Base-by-base conservation (phyloP, 2,888 invertebrate species). In the Pristionchus arcanus region DNA sequence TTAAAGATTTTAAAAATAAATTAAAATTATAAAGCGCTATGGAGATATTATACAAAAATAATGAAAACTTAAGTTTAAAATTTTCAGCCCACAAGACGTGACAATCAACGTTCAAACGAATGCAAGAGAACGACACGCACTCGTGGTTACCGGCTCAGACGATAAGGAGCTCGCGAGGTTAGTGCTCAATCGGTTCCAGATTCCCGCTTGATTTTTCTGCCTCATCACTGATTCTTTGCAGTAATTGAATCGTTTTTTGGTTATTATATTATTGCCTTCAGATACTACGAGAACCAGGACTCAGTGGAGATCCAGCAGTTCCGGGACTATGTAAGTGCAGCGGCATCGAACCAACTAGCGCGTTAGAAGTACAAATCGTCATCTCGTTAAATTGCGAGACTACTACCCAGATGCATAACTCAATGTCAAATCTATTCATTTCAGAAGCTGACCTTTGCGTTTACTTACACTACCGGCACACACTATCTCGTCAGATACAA, bases 401-500 rank as follows among this genome's bases (percentile, higher is more conserved):
- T 2, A 68, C 28, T 34, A 34, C 9, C 25, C 1, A 9, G 37
- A 34, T 42, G n/a, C 42, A 25, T 25, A 68, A 25, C 15, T 42
- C 25, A 21, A 42, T 77, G 11, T 49, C 42, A 49, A 19, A 25
- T 15, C 13, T 42, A 25, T 42, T 2, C n/a, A 13, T 77, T 77
- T 16, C 42, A 77, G 77, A 2, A 13, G 5, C 77, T 77, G 42
- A 7, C 31, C 7, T 77, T 77, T 34, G 7, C 77, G 34, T 77
- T 15, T 15, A 77, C 42, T 42, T 25, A 42, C 25, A 19, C 16
- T 25, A 1, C 21, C 4, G 31, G 34, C n/a, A 77, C 77, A 3
- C 42, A 77, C 42, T 77, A 42, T n/a, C 77, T 77, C 49, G 77
- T 77, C 42, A 1, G 77, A 37, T 77, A 77, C n/a, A 77, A 77